Percentiles rank a stretch among this genome's conserved stretches.
Conservation (phyloP, 2,888 invertebrate species). For the Aspidiotus destructor region DNA sequence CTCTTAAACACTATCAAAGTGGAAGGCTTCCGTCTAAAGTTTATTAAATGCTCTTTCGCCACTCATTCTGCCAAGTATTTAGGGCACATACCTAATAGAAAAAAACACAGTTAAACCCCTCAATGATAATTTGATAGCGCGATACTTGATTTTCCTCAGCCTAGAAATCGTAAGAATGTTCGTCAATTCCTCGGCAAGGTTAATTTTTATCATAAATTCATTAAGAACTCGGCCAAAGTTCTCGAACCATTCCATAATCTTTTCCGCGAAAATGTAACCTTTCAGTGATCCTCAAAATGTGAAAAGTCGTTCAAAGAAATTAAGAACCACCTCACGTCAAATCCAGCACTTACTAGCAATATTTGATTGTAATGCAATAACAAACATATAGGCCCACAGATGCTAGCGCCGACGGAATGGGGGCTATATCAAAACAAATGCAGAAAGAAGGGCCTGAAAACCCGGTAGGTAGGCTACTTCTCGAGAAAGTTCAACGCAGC, state of each 20-base stretch:
- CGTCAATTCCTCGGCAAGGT: constrained; percentile 31
- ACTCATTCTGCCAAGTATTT: constrained; percentile 20
- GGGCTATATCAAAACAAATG: constrained; percentile 37
- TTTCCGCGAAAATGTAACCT: constrained; percentile 33
- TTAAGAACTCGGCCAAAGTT: constrained; percentile 21
- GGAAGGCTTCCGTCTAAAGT: constrained; percentile 27
- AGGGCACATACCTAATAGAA: constrained; percentile 24
- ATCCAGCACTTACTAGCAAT: constrained; percentile 35
- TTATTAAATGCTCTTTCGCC: constrained; percentile 27
- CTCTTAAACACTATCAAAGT: constrained; percentile 36
- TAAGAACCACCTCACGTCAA: constrained; percentile 29
- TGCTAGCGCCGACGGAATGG: constrained; percentile 36
- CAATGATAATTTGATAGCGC: constrained; percentile 22
- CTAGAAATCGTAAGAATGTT: constrained; percentile 22
- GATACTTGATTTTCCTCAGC: too few relatives aligned
- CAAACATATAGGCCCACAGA: constrained; percentile 36
- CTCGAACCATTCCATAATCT: constrained; percentile 27
- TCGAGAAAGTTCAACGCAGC: constrained; percentile 38
- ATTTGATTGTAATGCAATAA: constrained; percentile 35
- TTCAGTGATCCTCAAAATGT: constrained; percentile 35
- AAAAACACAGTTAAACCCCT: constrained; percentile 26
- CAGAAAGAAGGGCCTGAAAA: constrained; percentile 35
- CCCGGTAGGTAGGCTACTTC: constrained; percentile 37
- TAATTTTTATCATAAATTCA: constrained; percentile 33
- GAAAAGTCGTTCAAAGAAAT: constrained; percentile 31